Percentiles rank a stretch among this genome's conserved stretches.
Evolutionary conservation across 1,140 invertebrate species (phyloP).

Genomic region (Drosophila oshimai): DNA sequence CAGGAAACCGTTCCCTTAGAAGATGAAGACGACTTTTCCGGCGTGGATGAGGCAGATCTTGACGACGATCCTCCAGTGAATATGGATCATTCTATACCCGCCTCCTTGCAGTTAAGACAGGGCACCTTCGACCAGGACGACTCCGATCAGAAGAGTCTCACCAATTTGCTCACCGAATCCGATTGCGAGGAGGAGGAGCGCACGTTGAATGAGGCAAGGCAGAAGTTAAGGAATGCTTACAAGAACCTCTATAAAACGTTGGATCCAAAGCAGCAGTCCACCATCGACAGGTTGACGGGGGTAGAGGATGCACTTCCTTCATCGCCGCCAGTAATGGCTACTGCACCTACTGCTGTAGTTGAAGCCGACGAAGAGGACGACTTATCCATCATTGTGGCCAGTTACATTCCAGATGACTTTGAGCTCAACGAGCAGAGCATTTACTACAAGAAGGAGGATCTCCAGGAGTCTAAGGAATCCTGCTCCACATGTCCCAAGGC

Average conservation of each 20-base stretch:
- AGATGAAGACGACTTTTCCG: conserved; percentile 60
- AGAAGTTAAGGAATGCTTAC: conserved; percentile 54
- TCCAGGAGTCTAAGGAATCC: neutral
- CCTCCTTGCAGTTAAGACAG: conserved; percentile 33
- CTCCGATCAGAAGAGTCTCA: conserved; percentile 69
- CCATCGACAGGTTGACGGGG: conserved; percentile 53
- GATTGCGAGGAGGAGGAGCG: conserved; percentile 73
- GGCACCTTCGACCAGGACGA: conserved; percentile 66
- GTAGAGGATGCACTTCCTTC: neutral
- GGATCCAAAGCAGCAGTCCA: conserved; percentile 47
- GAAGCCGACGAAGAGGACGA: conserved; percentile 64
- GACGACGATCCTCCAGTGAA: conserved; percentile 12
- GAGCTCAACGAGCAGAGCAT: conserved; percentile 69
- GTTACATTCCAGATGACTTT: conserved; percentile 70
- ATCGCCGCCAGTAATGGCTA: neutral
- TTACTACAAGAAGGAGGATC: conserved; percentile 58
- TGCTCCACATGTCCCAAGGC: conserved; percentile 28
- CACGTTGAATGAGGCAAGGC: conserved; percentile 53
- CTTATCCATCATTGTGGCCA: conserved; percentile 76
- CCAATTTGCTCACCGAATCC: conserved; percentile 70
- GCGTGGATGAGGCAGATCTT: conserved; percentile 62
- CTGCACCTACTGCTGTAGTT: neutral
- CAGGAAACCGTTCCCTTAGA: neutral
- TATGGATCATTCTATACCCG: neutral
- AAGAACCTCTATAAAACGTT: conserved; percentile 68